Conservation (phyloP, 2,113 vertebrate genomes). For the Xiphorhynchus elegans region DNA sequence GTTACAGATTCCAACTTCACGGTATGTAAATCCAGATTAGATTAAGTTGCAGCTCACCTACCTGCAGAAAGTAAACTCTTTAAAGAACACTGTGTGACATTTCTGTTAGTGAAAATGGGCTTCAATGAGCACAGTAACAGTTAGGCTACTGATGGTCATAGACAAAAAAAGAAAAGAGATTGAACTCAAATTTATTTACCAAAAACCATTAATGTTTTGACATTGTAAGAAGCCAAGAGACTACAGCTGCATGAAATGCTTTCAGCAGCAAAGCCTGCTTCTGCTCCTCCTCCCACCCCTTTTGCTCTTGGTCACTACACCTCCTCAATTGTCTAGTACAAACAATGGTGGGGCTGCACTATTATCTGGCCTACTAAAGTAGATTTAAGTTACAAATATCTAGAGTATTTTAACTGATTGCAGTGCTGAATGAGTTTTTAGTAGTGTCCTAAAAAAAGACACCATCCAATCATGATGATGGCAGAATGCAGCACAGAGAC, state of each 20-base stretch:
- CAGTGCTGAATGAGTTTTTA: background rate
- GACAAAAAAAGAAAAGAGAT: background rate
- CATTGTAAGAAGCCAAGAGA: background rate
- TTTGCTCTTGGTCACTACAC: background rate
- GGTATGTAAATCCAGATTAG: background rate
- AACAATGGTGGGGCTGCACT: background rate
- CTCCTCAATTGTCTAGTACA: background rate
- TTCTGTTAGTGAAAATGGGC: background rate
- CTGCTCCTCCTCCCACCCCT: background rate
- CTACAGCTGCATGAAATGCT: background rate
- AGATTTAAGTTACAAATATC: background rate
- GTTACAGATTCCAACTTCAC: background rate
- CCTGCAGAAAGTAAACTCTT: background rate
- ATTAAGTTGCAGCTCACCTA: background rate
- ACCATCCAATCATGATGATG: background rate
- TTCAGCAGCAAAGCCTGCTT: background rate
- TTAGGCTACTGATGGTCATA: background rate
- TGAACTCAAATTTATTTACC: background rate
- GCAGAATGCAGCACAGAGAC: background rate
- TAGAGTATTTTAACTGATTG: background rate
- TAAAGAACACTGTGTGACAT: background rate
- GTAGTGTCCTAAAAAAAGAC: accelerated
- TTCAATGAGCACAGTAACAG: background rate
- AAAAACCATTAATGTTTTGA: background rate
- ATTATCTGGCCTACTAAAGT: background rate